These are phyloP conservation scores for Ectobius pallidus DNA, from an alignment of 2,888 invertebrate species.

Conservation along the genomic window DNA sequence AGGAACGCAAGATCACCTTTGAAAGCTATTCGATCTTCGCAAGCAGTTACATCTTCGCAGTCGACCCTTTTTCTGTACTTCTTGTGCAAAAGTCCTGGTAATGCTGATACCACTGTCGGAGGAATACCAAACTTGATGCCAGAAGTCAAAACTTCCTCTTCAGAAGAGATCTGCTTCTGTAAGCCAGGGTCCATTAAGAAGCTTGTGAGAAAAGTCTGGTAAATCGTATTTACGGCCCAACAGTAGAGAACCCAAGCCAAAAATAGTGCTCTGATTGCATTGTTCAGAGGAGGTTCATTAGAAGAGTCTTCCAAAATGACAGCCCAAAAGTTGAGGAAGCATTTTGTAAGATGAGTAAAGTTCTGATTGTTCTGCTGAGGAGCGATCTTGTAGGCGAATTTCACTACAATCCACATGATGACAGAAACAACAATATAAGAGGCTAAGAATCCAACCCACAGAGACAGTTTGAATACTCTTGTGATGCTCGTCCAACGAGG, in stretches of 20 bases:
- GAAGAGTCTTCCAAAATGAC: neutral
- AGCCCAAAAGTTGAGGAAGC: constrained; percentile 19
- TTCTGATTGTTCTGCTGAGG: neutral
- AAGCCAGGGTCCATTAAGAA: constrained; percentile 27
- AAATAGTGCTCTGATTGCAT: neutral
- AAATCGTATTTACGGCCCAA: constrained; percentile 24
- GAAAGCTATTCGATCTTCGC: constrained; percentile 3
- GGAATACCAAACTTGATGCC: constrained; percentile 24
- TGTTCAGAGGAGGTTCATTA: neutral
- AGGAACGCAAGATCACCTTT: neutral
- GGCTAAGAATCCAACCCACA: constrained; percentile 1
- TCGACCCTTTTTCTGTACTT: neutral
- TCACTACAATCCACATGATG: neutral
- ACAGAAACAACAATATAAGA: neutral
- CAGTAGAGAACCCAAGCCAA: constrained; percentile 19
- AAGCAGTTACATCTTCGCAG: neutral
- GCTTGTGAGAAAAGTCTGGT: constrained; percentile 27
- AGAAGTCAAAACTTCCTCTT: constrained; percentile 24
- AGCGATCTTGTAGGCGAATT: neutral
- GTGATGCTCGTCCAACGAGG: constrained; percentile 11
- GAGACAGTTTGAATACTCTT: constrained; percentile 6
- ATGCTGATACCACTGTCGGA: neutral
- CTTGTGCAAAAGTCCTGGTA: neutral
- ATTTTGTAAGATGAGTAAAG: neutral
- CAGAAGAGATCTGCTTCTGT: constrained; percentile 13